Evolutionary conservation across 2,888 invertebrate genomes (phyloP), one percentile per base, ranked within the genome.

Genomic region (Scaptomyza parva): DNA sequence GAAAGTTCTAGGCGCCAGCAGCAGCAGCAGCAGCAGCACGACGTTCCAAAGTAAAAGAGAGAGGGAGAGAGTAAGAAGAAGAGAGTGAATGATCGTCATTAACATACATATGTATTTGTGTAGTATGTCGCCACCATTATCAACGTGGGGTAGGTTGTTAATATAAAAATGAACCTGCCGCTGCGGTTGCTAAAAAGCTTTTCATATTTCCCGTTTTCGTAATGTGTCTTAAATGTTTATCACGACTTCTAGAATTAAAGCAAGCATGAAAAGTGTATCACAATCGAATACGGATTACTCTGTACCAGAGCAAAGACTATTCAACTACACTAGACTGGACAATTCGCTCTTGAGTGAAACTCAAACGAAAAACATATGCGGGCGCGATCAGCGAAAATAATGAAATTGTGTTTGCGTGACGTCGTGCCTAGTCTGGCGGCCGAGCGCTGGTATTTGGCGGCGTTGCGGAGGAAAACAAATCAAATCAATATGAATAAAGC

Each of bases 141-240:
- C 45, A 79, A 63, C 77, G 84, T 80, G 79, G 76, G 79, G 79
- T 81, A 81, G 81, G 81, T 81, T 81, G 82, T 85, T 82, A 78
- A 78, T 76, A 76, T 71, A 82, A 74, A 82, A 74, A 82, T 82
- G 71, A 63, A 52, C 43, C 62, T 47, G 52, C 53, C n/a, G n/a
- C n/a, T n/a, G n/a, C n/a, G n/a, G n/a, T n/a, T 51, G 47, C 62
- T 61, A 41, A 12, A 41, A 37, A 43, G 22, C 33, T 52, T 54
- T 59, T 51, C 44, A 24, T 50, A 52, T 53, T 52, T 43, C 30
- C 35, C 40, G 44, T 50, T 41, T 20, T 20, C 50, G 14, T 24
- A 39, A 20, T 58, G 12, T 30, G 30, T 45, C 45, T 41, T 26
- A 45, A 26, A 28, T 33, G 53, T 9, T 53, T 61, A 70, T 70